Base-by-base conservation (phyloP, 2,888 invertebrate genomes). In the Pollenia amentaria region DNA sequence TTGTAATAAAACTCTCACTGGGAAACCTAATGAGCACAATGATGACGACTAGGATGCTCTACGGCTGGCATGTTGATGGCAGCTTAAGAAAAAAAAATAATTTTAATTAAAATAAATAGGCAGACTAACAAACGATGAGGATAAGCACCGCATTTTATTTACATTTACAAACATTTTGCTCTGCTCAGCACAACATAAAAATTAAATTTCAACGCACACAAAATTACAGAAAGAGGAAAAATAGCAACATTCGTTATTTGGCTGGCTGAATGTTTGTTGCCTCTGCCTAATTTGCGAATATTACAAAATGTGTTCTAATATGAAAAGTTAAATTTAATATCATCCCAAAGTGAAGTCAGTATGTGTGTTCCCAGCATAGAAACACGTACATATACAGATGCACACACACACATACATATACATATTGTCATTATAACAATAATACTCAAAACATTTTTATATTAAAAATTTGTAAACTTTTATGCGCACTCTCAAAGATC, bases 31-130 rank as follows among this genome's bases (percentile, higher is more conserved):
- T 78, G 67, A 73, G 72, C 29, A 55, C 8, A 62, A 64, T 80
- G 55, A n/a, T 79, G 51, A 62, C 11, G 14, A 14, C 48, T 12
- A 46, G 29, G 29, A 29, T 29, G 29, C 57, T 16, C 64, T 44
- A 3, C 7, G 44, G 57, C 60, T 51, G 48, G 29, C 29, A 48
- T 75, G 77, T 44, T 77, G 53, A 44, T 55, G 55, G 4, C 29
- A 77, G 53, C 44, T 65, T 42, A 65, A 57, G 14, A 48, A 70
- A 65, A 77, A 78, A 72, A 67, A 65, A 57, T 29, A 57, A 64
- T 83, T 83, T 83, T 65, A 77, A 83, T 83, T 83, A 83, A 77
- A 83, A 77, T 57, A 77, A 77, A 83, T 77, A 72, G 77, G 65
- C 83, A 77, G 57, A 64, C 70, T 76, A 64, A 70, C 76, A 76